Percentiles rank a stretch among this genome's conserved stretches.
These are phyloP conservation scores for Drosophila tani DNA, from an alignment of 1,140 invertebrate genomes.

Conservation along the genomic window DNA sequence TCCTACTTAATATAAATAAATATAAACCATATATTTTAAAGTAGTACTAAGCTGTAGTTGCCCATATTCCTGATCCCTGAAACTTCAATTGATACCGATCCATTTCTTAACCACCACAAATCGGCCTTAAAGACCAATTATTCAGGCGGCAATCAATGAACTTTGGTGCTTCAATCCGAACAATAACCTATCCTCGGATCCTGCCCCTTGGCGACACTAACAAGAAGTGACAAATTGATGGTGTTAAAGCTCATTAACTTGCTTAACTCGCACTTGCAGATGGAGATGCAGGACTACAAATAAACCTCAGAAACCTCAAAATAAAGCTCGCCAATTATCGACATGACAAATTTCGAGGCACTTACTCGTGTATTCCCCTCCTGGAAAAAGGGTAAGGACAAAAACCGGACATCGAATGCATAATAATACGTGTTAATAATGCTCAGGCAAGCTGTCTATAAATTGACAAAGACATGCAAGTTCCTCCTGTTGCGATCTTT, in stretches of 20 bases:
- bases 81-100: conserved; percentile 3
- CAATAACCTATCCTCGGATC: conserved; percentile 9
- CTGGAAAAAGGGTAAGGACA: conserved; percentile 37
- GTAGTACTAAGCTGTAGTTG: too few species aligned
- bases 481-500: conserved; percentile 14
- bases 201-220: conserved; percentile 70
- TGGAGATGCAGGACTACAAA: conserved; percentile 20
- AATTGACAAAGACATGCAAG: conserved; percentile 84
- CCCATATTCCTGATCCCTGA: not conserved
- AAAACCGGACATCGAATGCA: conserved; percentile 59
- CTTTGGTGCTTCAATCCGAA: not conserved
- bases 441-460: conserved; percentile 83
- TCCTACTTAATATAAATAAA: too few species aligned
- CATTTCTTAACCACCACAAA: conserved; percentile 21
- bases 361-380: conserved; percentile 42
- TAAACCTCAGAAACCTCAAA: conserved; percentile 72
- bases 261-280: conserved; percentile 57
- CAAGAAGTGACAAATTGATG: conserved; percentile 85
- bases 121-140: conserved; percentile 8
- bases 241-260: conserved; percentile 85
- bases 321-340: conserved; percentile 81
- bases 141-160: conserved; percentile 5
- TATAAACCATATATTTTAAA: not conserved
- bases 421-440: conserved; percentile 84
- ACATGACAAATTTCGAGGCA: conserved; percentile 77